Percentiles rank a stretch among this genome's conserved stretches.
phyloP scores from a whole-genome alignment of 2,888 invertebrate species.

The Theretra japonica region DNA sequence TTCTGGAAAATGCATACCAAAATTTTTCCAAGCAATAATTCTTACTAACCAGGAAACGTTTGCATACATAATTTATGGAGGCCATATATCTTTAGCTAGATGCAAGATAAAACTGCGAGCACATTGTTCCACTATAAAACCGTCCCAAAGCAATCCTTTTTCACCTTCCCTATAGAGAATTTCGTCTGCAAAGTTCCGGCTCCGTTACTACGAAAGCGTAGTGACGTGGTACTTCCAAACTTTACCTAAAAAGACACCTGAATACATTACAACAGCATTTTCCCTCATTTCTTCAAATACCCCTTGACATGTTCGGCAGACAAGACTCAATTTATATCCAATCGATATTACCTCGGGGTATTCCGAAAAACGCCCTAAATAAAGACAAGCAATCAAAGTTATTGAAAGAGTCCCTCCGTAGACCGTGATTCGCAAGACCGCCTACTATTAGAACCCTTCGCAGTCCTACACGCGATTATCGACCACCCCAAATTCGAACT shows the following conservation, averaged over 20 bases:
- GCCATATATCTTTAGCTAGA: neutral
- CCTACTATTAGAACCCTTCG: constrained; percentile 50
- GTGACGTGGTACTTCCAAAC: neutral
- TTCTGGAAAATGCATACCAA: too few relatives aligned
- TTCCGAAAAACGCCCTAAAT: constrained; percentile 47
- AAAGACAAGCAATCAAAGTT: constrained; percentile 60
- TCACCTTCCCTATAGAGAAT: neutral
- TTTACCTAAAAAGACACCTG: neutral
- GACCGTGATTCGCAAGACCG: constrained; percentile 37
- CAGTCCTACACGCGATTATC: constrained; percentile 62
- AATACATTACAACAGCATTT: neutral
- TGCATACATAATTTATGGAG: neutral
- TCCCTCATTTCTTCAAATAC: constrained; percentile 10
- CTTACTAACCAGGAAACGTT: neutral
- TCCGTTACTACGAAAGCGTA: neutral
- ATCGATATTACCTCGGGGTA: constrained; percentile 51
- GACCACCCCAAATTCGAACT: constrained; percentile 69
- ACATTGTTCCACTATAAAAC: neutral
- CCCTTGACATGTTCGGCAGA: neutral
- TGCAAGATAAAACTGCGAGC: neutral
- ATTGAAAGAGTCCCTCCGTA: constrained; percentile 45
- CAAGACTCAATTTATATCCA: constrained; percentile 35
- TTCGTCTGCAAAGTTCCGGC: neutral
- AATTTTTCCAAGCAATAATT: neutral
- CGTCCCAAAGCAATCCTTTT: neutral